Percentiles rank a stretch among this genome's conserved stretches.
phyloP scores from a whole-genome alignment of 2,888 invertebrate genomes.

The Rhamphomyia laevipes region DNA sequence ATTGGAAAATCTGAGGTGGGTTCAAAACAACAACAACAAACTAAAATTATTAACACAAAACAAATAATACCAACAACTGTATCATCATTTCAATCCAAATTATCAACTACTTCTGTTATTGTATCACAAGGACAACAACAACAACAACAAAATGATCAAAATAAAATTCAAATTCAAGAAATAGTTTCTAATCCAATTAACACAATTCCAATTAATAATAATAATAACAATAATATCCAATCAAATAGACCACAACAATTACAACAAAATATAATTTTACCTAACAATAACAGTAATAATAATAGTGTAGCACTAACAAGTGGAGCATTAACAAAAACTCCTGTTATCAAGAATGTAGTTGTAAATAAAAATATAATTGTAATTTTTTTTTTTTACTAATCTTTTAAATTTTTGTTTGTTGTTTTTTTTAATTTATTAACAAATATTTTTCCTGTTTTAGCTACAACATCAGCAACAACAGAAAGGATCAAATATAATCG shows the following conservation, averaged over 20 bases:
- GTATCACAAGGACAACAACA: neutral
- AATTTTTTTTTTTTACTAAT: neutral
- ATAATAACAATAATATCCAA: too few relatives aligned
- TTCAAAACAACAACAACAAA: neutral
- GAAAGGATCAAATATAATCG: slow-evolving; percentile 10
- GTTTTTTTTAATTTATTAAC: too few relatives aligned
- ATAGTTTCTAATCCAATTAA: neutral
- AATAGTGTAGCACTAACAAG: too few relatives aligned
- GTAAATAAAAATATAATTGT: slow-evolving; percentile 11
- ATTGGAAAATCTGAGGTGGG: neutral
- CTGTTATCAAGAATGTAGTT: slow-evolving; percentile 9
- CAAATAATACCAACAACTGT: too few relatives aligned
- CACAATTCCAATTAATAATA: slow-evolving; percentile 1
- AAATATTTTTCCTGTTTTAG: too few relatives aligned
- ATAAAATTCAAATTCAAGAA: too few relatives aligned
- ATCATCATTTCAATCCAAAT: too few relatives aligned
- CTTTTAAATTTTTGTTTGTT: too few relatives aligned
- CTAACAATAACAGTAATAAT: too few relatives aligned
- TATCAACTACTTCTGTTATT: too few relatives aligned
- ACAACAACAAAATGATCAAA: neutral
- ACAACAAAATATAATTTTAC: slow-evolving; percentile 1
- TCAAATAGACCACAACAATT: slow-evolving; percentile 3
- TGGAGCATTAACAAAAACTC: neutral
- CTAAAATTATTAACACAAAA: neutral
- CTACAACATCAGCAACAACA: neutral